Conservation (phyloP, 2,888 invertebrate species). For the Mesorhabditis sp. region DNA sequence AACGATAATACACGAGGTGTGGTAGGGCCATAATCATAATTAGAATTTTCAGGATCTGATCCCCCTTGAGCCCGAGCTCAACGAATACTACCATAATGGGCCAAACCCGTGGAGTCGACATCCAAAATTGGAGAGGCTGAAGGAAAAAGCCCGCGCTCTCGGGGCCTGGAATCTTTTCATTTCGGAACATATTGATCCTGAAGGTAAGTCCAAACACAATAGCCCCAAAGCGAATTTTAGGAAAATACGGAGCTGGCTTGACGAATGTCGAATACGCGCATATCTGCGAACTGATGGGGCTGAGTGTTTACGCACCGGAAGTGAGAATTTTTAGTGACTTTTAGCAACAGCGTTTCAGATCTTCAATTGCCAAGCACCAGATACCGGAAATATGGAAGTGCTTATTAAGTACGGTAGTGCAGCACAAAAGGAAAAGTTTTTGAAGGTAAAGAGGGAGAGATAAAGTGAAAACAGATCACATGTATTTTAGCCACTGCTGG, state of each 20-base stretch:
- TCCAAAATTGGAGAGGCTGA: slow-evolving; percentile 58
- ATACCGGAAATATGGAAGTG: slow-evolving; percentile 64
- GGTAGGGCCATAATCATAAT: not conserved
- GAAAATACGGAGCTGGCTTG: slow-evolving; percentile 54
- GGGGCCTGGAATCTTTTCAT: slow-evolving; percentile 62
- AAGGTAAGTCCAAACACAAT: slow-evolving; percentile 23
- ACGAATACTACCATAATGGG: slow-evolving; percentile 42
- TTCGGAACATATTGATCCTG: slow-evolving; percentile 60
- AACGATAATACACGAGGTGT: slow-evolving; percentile 58
- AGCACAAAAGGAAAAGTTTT: slow-evolving; percentile 57
- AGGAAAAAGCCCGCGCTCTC: slow-evolving; percentile 59
- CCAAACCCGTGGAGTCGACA: slow-evolving; percentile 58
- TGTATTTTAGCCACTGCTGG: slow-evolving; percentile 55
- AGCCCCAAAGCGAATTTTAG: not conserved
- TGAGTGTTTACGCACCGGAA: slow-evolving; percentile 59
- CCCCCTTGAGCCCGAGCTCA: slow-evolving; percentile 58
- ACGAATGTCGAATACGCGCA: slow-evolving; percentile 63
- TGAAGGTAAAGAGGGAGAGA: not conserved
- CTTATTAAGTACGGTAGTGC: slow-evolving; percentile 61
- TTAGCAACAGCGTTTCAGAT: slow-evolving; percentile 43
- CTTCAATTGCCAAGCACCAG: slow-evolving; percentile 63
- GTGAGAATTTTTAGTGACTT: slow-evolving; percentile 36
- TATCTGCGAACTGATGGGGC: slow-evolving; percentile 62
- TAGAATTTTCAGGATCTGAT: slow-evolving; percentile 52
- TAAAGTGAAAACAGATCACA: not conserved